A percentile compares a stretch with the other conserved stretches of the same genome.
phyloP scores from a whole-genome alignment of 2,113 vertebrate genomes.

The Nestor notabilis region DNA sequence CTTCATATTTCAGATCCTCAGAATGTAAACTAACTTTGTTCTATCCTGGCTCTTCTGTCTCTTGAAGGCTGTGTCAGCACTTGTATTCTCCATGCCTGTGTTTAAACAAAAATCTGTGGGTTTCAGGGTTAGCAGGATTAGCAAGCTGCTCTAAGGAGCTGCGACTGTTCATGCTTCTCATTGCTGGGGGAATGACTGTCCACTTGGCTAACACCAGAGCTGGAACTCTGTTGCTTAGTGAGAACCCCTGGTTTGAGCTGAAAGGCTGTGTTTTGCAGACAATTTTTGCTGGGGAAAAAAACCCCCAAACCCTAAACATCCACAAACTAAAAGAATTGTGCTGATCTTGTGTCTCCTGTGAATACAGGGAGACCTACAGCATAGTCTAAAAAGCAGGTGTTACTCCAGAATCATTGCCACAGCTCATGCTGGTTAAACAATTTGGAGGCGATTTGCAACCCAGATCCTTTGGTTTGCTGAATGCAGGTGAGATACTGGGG shows the following conservation, averaged over 20 bases:
- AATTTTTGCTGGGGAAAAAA: not conserved
- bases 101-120: not conserved
- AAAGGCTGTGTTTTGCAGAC: not conserved
- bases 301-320: not conserved
- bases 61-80: not conserved
- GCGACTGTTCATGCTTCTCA: not conserved
- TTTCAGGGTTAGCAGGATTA: not conserved
- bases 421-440: not conserved
- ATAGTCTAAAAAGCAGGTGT: not conserved
- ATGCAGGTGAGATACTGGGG: not conserved
- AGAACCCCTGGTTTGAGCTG: not conserved
- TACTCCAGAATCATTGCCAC: not conserved
- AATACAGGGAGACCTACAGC: not conserved
- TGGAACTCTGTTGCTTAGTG: not conserved
- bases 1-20: not conserved
- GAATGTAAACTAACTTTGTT: not conserved
- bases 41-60: not conserved
- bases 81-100: accelerated
- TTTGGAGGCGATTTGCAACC: not conserved
- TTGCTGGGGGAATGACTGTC: not conserved
- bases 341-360: not conserved
- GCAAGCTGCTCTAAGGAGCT: not conserved
- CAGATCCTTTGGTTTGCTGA: not conserved
- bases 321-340: not conserved
- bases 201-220: not conserved